Evolutionary conservation across 2,888 invertebrate species (phyloP).

Genomic region (Boloria selene): DNA sequence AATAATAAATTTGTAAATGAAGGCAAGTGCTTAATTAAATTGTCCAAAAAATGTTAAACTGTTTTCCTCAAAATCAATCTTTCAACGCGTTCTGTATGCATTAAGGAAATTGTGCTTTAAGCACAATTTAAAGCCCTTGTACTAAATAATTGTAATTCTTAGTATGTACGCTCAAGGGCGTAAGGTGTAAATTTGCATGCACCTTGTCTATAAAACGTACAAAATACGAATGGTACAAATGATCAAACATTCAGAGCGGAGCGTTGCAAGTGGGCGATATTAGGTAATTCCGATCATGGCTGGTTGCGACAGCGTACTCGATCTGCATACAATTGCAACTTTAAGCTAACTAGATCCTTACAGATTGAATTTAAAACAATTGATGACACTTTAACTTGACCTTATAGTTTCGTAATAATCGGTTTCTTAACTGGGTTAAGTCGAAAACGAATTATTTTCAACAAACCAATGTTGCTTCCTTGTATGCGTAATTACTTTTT

Average conservation of each 20-base stretch:
- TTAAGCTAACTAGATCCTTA: conserved; percentile 39
- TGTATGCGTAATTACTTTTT: too few species aligned
- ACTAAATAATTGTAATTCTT: conserved; percentile 41
- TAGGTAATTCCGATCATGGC: conserved; percentile 66
- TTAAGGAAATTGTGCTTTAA: conserved; percentile 23
- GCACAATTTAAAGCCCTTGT: conserved; percentile 38
- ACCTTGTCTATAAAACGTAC: conserved; percentile 52
- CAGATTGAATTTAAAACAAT: conserved; percentile 9
- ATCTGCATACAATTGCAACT: conserved; percentile 61
- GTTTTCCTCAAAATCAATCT: conserved; percentile 21
- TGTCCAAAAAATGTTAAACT: too few species aligned
- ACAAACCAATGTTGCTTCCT: too few species aligned
- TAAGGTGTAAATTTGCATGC: conserved; percentile 58
- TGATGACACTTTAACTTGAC: conserved; percentile 12
- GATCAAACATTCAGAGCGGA: conserved; percentile 62
- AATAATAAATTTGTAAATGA: too few species aligned
- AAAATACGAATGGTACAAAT: conserved; percentile 50
- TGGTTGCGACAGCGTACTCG: conserved; percentile 53
- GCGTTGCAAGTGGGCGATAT: conserved; percentile 51
- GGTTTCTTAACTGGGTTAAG: not conserved
- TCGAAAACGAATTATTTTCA: too few species aligned
- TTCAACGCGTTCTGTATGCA: conserved; percentile 26
- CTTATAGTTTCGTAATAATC: conserved; percentile 1
- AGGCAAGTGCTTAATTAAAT: not conserved
- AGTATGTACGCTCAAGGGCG: conserved; percentile 57